These are phyloP conservation scores for Poecilia picta DNA, from an alignment of 2,797 vertebrate species.

Conservation along the genomic window DNA sequence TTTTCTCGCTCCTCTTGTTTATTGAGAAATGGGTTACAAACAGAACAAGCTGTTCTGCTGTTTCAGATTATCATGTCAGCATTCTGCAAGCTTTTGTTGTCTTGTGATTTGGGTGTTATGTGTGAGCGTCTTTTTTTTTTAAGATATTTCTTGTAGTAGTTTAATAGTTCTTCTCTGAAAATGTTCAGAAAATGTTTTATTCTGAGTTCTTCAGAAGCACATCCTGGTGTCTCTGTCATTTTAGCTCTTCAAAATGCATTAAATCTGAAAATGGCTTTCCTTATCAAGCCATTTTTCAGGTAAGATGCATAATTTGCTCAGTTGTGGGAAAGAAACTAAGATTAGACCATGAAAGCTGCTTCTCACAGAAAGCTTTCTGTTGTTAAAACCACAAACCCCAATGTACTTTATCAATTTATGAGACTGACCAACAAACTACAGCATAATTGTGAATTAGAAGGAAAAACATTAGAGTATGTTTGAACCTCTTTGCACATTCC, in stretches of 20 bases:
- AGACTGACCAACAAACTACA: background rate
- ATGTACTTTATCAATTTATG: background rate
- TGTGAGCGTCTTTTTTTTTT: background rate
- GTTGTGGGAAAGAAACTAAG: conserved; percentile 32
- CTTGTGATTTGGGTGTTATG: conserved; percentile 41
- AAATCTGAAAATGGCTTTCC: conserved; percentile 39
- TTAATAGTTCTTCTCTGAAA: conserved; percentile 28
- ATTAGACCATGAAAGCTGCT: conserved; percentile 23
- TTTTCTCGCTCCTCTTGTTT: conserved; percentile 43
- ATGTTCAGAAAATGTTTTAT: conserved; percentile 45
- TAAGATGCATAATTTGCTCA: conserved; percentile 43
- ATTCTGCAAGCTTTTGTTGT: conserved; percentile 26
- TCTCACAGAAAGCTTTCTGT: background rate
- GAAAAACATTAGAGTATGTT: background rate
- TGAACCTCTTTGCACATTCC: background rate
- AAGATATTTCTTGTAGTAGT: conserved; percentile 8
- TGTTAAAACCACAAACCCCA: background rate
- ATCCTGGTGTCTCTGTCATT: conserved; percentile 33
- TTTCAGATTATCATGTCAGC: conserved; percentile 34
- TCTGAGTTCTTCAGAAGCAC: conserved; percentile 45
- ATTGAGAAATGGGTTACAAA: conserved; percentile 48
- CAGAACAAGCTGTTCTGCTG: conserved; percentile 40
- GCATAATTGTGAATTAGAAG: background rate
- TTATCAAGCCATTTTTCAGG: conserved; percentile 48
- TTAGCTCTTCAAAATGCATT: conserved; percentile 26